Evolutionary conservation across 1,140 invertebrate species (phyloP).

Genomic region (Spodoptera litura): DNA sequence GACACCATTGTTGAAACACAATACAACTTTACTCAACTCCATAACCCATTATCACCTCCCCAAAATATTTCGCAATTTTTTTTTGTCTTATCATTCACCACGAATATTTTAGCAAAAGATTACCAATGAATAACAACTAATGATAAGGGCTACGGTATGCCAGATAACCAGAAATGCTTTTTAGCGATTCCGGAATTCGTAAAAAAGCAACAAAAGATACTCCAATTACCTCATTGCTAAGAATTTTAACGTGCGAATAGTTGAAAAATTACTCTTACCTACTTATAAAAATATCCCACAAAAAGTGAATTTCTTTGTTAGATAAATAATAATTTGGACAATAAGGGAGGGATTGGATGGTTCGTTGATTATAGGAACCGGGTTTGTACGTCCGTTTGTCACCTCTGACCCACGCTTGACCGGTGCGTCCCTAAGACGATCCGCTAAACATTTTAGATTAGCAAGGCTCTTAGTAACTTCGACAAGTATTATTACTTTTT

Average conservation of each 20-base stretch:
- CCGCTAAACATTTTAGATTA: conserved; percentile 58
- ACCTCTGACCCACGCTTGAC: conserved; percentile 82
- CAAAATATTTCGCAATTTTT: conserved; percentile 26
- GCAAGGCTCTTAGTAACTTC: conserved; percentile 63
- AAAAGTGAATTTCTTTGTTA: conserved; percentile 32
- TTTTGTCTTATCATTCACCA: neutral
- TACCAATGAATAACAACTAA: conserved; percentile 8
- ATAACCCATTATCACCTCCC: conserved; percentile 31
- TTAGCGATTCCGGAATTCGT: conserved; percentile 33
- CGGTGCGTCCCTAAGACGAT: conserved; percentile 64
- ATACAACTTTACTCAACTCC: conserved; percentile 47
- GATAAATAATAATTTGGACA: conserved; percentile 38
- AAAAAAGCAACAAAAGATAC: conserved; percentile 26
- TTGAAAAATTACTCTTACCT: neutral
- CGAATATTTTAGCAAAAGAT: conserved; percentile 29
- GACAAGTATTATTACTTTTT: conserved; percentile 47
- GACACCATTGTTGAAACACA: conserved; percentile 45
- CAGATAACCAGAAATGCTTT: conserved; percentile 1
- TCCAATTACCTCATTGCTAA: conserved; percentile 38
- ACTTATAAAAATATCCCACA: conserved; percentile 20
- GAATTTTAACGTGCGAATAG: conserved; percentile 41
- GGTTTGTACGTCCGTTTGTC: conserved; percentile 76
- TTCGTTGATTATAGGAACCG: conserved; percentile 57
- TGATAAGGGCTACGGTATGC: neutral
- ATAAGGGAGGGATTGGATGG: conserved; percentile 3